Base-by-base conservation (phyloP, 2,797 vertebrate species). In the Capromys pilorides region DNA sequence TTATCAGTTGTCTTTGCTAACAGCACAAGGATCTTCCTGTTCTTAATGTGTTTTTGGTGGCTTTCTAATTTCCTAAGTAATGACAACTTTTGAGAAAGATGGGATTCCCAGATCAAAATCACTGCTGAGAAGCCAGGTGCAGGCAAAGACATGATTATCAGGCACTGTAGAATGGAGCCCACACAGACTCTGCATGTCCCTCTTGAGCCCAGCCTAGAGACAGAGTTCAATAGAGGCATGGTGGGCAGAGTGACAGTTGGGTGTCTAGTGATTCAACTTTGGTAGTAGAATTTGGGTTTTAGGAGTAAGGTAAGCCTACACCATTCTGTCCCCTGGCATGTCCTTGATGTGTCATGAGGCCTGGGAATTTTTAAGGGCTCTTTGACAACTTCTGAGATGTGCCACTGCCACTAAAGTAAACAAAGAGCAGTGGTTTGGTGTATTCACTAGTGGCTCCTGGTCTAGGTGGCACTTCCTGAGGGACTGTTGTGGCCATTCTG, bases 311-410 rank as follows among this genome's bases (percentile, higher is more conserved):
- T 3, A 26, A 57, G 36, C 2, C 0, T 1, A 6, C 18, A 1
- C 24, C 4, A 1, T 36, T 16, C 3, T 33, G 3, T 49, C 5
- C 0, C 1, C 41, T 6, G 9, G 7, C 10, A 21, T 9, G 54
- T 16, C 26, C 64, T 16, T 2, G 24, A 12, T 39, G 16, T 26
- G 61, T 49, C 69, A 5, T 2, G 6, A 6, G 7, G 18, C 18
- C 69, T 24, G 18, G 62, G 61, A 19, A 11, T 4, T 57, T 11
- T 36, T 31, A 9, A 16, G 18, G 26, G 1, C 31, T 33, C 5
- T 24, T 3, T 54, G 77, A 14, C 1, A 1, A 33, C 24, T n/a
- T 54, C 26, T 41, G 61, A 26, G 3, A 19, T 33, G 61, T 26
- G 5, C 2, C n/a, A 21, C 9, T 3, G 21, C 16, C 0, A 5